A percentile compares a stretch with the other conserved stretches of the same genome.
Evolutionary conservation across 2,888 invertebrate species (phyloP).

Genomic region (Hylaea fasciaria): DNA sequence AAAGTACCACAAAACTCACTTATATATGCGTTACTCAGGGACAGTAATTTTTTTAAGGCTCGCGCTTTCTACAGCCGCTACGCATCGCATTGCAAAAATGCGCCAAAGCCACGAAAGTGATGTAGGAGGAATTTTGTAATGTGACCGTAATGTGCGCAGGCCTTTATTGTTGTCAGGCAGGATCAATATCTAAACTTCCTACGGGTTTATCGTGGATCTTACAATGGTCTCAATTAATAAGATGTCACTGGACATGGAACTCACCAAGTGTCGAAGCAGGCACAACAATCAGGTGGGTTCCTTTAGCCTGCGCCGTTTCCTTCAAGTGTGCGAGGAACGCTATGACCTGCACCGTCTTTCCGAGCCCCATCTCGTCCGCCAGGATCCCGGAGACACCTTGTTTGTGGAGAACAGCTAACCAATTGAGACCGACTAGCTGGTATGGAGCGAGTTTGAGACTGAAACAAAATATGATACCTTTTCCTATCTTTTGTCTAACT

Average conservation of each 20-base stretch:
- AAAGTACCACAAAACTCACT: too few species aligned
- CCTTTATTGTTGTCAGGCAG: too few species aligned
- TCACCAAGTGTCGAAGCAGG: conserved; percentile 96
- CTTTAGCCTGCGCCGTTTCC: conserved; percentile 89
- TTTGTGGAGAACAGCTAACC: conserved; percentile 95
- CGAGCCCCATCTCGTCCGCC: conserved; percentile 99
- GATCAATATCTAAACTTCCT: too few species aligned
- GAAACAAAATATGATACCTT: conserved; percentile 51
- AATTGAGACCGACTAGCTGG: conserved; percentile 95
- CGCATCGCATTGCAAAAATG: too few species aligned
- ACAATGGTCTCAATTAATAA: too few species aligned
- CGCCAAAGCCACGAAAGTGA: too few species aligned
- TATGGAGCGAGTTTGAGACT: conserved; percentile 93
- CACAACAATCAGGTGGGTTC: conserved; percentile 97
- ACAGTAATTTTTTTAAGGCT: too few species aligned
- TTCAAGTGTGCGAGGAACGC: conserved; percentile 95
- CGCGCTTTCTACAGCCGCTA: too few species aligned
- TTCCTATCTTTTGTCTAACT: too few species aligned
- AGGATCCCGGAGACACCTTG: conserved; percentile 97
- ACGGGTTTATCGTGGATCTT: background rate
- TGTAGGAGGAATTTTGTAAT: too few species aligned
- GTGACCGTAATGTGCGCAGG: too few species aligned
- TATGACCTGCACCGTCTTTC: conserved; percentile 97
- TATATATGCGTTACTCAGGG: too few species aligned
- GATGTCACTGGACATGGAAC: conserved; percentile 17